Conservation (phyloP, 2,888 invertebrate species). For the Eulithis testata region DNA sequence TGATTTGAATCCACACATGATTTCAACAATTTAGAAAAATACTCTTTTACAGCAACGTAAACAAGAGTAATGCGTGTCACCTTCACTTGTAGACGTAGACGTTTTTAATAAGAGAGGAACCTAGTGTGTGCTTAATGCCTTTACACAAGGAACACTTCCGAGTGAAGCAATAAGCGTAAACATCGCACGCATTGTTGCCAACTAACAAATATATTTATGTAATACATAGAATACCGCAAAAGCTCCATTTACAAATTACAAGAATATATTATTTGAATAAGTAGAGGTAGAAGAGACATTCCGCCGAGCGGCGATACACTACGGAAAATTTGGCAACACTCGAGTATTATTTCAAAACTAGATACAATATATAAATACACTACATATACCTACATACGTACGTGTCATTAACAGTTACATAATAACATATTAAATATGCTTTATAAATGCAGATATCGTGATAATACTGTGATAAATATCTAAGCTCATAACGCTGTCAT, state of each 20-base stretch:
- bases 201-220: neutral
- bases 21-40: constrained; percentile 29
- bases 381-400: neutral
- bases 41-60: neutral
- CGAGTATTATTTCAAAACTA: constrained; percentile 36
- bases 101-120: too few species aligned
- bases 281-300: constrained; percentile 31
- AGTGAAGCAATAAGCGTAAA: neutral
- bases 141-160: too few species aligned
- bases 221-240: constrained; percentile 14
- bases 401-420: constrained; percentile 15
- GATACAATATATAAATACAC: constrained; percentile 28
- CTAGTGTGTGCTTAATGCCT: too few species aligned
- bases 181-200: constrained; percentile 3
- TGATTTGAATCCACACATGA: constrained; percentile 2
- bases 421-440: constrained; percentile 36
- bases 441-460: constrained; percentile 39
- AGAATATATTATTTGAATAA: constrained; percentile 18
- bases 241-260: constrained; percentile 17
- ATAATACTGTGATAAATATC: constrained; percentile 35
- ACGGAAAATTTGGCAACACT: constrained; percentile 70
- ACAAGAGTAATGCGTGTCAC: neutral
- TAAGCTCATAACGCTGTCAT: constrained; percentile 15
- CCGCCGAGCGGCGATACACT: constrained; percentile 44
- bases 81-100: too few species aligned